Evolutionary conservation across 2,888 invertebrate genomes (phyloP).

Genomic region (Meghimatium bilineatum): DNA sequence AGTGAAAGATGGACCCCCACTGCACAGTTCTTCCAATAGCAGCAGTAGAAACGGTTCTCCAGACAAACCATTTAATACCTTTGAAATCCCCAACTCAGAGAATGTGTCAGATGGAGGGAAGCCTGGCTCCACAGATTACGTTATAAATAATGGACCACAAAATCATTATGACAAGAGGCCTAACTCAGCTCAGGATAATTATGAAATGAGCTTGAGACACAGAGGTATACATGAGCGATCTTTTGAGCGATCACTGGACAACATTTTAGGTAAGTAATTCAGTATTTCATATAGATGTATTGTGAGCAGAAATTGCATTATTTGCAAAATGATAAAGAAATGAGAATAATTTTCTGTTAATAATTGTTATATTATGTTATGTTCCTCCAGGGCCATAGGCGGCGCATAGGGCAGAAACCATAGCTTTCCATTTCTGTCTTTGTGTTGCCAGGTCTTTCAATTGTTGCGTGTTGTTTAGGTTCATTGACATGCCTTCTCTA

Average conservation of each 20-base stretch:
- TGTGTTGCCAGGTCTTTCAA: too few species aligned
- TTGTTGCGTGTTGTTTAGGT: too few species aligned
- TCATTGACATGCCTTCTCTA: too few species aligned
- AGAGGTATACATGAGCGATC: constrained; percentile 57
- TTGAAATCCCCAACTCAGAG: constrained; percentile 14
- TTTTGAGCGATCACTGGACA: constrained; percentile 70
- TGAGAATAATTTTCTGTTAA: too few species aligned
- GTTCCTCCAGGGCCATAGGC: too few species aligned
- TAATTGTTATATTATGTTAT: too few species aligned
- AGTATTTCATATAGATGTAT: too few species aligned
- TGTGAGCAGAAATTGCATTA: too few species aligned
- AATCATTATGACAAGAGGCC: constrained; percentile 13
- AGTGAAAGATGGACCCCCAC: constrained; percentile 33
- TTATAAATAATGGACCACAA: neutral
- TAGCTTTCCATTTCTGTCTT: too few species aligned
- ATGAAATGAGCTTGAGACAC: constrained; percentile 1
- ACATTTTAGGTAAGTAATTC: constrained; percentile 57
- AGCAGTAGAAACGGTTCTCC: constrained; percentile 47
- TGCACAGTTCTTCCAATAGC: constrained; percentile 21
- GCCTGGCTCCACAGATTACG: constrained; percentile 20
- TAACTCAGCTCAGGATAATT: constrained; percentile 35
- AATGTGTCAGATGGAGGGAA: constrained; percentile 37
- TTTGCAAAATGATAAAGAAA: too few species aligned
- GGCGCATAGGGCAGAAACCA: too few species aligned
- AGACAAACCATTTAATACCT: constrained; percentile 41